Evolutionary conservation across 2,888 invertebrate species (phyloP).

Genomic region (Drosophila monieri): DNA sequence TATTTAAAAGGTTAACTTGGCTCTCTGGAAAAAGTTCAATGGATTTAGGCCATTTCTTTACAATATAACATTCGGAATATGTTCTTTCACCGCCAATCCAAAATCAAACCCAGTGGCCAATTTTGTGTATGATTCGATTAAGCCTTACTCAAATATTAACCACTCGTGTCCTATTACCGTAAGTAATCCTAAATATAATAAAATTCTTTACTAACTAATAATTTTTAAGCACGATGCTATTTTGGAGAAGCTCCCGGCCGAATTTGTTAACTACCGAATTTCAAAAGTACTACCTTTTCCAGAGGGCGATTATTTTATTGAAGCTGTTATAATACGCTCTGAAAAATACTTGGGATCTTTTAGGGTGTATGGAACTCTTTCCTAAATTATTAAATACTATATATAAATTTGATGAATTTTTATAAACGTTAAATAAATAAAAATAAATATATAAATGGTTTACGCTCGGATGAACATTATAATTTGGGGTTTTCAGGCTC

Average conservation of each 20-base stretch:
- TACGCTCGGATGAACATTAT: too few species aligned
- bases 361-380: conserved; percentile 12
- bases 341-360: not conserved
- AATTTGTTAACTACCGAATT: conserved; percentile 5
- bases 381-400: not conserved
- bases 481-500: too few species aligned
- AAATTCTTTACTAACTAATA: not conserved
- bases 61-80: conserved; percentile 13
- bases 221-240: conserved; percentile 15
- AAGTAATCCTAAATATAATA: not conserved
- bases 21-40: conserved; percentile 4
- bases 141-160: conserved; percentile 2
- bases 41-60: conserved; percentile 28
- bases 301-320: conserved; percentile 18
- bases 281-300: conserved; percentile 10
- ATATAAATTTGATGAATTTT: not conserved
- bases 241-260: conserved; percentile 21
- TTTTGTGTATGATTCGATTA: not conserved
- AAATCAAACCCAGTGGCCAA: not conserved
- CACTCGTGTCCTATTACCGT: conserved; percentile 11
- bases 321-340: not conserved
- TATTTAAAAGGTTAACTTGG: conserved; percentile 4
- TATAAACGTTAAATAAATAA: too few species aligned
- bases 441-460: too few species aligned
- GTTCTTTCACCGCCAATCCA: conserved; percentile 3